Percentiles rank a stretch among this genome's conserved stretches.
These are phyloP conservation scores for Bombylius discolor DNA, from an alignment of 2,888 invertebrate species.

Conservation along the genomic window DNA sequence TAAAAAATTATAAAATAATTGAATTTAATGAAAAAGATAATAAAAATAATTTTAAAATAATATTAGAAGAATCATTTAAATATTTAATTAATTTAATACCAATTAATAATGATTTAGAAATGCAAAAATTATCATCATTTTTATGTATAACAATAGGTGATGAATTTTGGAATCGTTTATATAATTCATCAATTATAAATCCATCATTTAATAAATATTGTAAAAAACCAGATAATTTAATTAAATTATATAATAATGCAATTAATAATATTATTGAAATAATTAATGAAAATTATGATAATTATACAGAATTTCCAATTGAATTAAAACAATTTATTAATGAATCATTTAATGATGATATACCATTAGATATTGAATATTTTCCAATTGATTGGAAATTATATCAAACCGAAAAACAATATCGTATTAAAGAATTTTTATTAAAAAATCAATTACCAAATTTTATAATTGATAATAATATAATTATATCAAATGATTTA, in stretches of 20 bases:
- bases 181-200: conserved; percentile 20
- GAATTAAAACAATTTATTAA: conserved; percentile 45
- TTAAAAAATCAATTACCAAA: conserved; percentile 43
- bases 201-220: conserved; percentile 32
- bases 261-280: conserved; percentile 47
- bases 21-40: conserved; percentile 17
- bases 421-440: conserved; percentile 24
- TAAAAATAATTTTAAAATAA: conserved; percentile 32
- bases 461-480: conserved; percentile 6
- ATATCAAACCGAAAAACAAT: conserved; percentile 15
- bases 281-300: conserved; percentile 44
- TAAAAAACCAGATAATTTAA: conserved; percentile 39
- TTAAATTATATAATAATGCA: conserved; percentile 53
- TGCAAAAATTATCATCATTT: conserved; percentile 44
- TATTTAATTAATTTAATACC: conserved; percentile 42
- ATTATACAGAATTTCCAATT: conserved; percentile 50
- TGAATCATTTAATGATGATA: conserved; percentile 25
- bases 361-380: conserved; percentile 53
- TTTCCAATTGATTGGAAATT: conserved; percentile 49
- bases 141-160: conserved; percentile 45
- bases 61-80: conserved; percentile 38
- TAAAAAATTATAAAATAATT: conserved; percentile 30
- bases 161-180: conserved; percentile 48
- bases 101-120: conserved; percentile 42
- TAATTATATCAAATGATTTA: conserved; percentile 10